Evolutionary conservation across 1,140 invertebrate species (phyloP).

Genomic region (Tetramorium simillimum): DNA sequence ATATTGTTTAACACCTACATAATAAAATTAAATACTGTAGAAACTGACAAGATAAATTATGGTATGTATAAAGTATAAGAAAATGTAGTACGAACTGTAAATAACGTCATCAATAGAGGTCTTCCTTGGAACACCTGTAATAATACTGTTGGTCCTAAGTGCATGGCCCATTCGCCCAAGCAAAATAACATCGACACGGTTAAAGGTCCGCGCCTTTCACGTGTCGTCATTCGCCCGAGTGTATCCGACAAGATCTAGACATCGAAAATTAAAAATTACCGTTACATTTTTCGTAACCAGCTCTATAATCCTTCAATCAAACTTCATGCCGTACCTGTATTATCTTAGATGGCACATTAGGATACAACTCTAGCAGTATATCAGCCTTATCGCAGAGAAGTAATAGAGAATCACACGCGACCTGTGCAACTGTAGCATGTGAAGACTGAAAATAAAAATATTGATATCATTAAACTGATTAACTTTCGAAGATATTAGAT

Average conservation of each 20-base stretch:
- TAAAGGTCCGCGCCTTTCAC: conserved; percentile 86
- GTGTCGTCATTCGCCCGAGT: conserved; percentile 85
- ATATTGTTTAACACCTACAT: conserved; percentile 82
- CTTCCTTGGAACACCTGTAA: conserved; percentile 84
- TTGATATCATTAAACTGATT: conserved; percentile 16
- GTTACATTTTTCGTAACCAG: background rate
- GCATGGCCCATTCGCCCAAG: conserved; percentile 97
- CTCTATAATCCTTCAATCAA: conserved; percentile 9
- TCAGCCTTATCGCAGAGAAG: conserved; percentile 93
- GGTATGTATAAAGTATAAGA: conserved; percentile 59
- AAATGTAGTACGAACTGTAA: conserved; percentile 84
- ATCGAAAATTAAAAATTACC: conserved; percentile 23
- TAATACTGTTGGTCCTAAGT: conserved; percentile 86
- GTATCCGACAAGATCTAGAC: conserved; percentile 87
- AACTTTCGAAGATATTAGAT: background rate
- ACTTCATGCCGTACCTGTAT: conserved; percentile 87
- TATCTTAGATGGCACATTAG: conserved; percentile 91
- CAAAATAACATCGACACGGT: conserved; percentile 95
- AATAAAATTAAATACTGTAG: conserved; percentile 7
- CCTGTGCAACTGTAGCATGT: conserved; percentile 93
- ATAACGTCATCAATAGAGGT: conserved; percentile 88
- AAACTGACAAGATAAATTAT: background rate
- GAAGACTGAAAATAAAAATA: conserved; percentile 89
- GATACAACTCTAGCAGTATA: conserved; percentile 90
- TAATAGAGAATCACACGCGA: conserved; percentile 94